Evolutionary conservation across 2,888 invertebrate genomes (phyloP).

Genomic region (Agapetus fuscipes): DNA sequence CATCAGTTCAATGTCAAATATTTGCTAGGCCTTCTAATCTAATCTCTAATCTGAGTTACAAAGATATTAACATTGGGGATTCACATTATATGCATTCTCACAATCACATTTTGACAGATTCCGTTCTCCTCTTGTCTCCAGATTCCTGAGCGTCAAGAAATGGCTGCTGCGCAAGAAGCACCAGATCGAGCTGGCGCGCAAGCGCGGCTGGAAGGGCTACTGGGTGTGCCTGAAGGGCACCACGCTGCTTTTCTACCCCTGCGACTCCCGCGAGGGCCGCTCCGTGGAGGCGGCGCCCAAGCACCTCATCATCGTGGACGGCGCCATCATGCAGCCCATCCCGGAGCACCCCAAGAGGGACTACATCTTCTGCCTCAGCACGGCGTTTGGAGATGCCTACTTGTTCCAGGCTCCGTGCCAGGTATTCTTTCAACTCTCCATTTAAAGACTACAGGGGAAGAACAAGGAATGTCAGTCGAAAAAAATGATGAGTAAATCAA

Average conservation of each 20-base stretch:
- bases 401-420: slow-evolving; percentile 87
- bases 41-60: too few species aligned
- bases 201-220: slow-evolving; percentile 96
- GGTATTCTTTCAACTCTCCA: slow-evolving; percentile 47
- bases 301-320: slow-evolving; percentile 92
- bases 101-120: too few species aligned
- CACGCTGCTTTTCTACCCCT: slow-evolving; percentile 90
- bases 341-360: slow-evolving; percentile 98
- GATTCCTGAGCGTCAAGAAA: slow-evolving; percentile 96
- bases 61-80: too few species aligned
- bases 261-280: slow-evolving; percentile 83
- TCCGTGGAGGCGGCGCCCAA: slow-evolving; percentile 90
- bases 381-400: slow-evolving; percentile 96
- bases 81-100: too few species aligned
- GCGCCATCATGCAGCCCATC: slow-evolving; percentile 96
- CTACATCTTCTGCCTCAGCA: slow-evolving; percentile 96
- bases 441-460: too few species aligned
- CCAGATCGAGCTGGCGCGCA: slow-evolving; percentile 91
- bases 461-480: too few species aligned
- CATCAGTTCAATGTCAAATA: too few species aligned
- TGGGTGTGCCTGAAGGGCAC: slow-evolving; percentile 98
- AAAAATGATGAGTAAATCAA: too few species aligned
- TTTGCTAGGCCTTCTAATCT: too few species aligned
- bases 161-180: slow-evolving; percentile 95
- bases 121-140: slow-evolving; percentile 47